Evolutionary conservation across 2,888 invertebrate genomes (phyloP), one percentile per base, ranked within the genome.

Genomic region (Amiota communis): DNA sequence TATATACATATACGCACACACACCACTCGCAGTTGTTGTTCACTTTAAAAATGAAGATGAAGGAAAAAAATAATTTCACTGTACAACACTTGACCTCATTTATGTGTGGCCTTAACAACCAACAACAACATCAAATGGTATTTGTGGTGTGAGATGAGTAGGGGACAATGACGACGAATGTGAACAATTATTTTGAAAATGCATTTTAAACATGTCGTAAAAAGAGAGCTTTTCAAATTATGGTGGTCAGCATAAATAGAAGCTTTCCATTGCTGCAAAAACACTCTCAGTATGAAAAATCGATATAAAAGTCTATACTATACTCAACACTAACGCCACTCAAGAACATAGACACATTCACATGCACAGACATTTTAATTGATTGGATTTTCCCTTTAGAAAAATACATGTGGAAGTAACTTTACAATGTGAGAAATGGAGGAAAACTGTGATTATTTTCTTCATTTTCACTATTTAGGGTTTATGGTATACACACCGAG

Each of bases 71-170:
- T 36, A 36, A 36, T 82, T 80, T 77, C 77, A 77, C 81, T 83
- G 75, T 36, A 36, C 83, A 84, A 81, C 80, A 85, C 83, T 85
- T 86, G 86, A 83, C 83, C 86, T 85, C 85, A 83, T 85, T 83
- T 85, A 77, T 81, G 85, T 84, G 77, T 73, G 75, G 75, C 75
- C 70, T 75, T 70, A 72, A 17, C 8, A 47, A 12, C 13, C 20
- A 67, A 63, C 65, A 20, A 23, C 67, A n/a, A 53, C 11, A n/a
- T 4, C 53, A n/a, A 36, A 36, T 36, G 36, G 3, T 2, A 36
- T 36, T 2, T 36, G 36, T 36, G 2, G 36, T 36, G 36, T 36
- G 36, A 6, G 36, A n/a, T 46, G 46, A 46, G 36, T 46, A 11
- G 63, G 36, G 63, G 63, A 6, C 15, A 17, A 17, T 20, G 36